phyloP scores from a whole-genome alignment of 2,888 invertebrate genomes.

The Tetranychus piercei region DNA sequence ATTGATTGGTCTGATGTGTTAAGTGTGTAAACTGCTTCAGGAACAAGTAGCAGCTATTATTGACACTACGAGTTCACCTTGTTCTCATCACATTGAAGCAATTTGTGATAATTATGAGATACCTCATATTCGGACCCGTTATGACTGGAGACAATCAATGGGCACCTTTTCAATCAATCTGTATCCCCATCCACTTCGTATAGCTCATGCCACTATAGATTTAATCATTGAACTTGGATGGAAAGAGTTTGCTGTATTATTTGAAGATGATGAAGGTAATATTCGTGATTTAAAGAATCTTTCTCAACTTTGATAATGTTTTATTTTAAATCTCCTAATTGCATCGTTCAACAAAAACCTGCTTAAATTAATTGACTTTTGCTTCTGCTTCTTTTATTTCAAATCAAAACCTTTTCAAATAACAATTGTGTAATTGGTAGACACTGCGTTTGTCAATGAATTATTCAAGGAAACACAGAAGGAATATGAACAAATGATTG shows the following conservation, averaged over 20 bases:
- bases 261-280: slow-evolving; percentile 9
- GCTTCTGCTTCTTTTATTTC: background rate
- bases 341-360: too few relatives aligned
- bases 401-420: background rate
- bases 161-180: background rate
- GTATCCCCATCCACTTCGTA: background rate
- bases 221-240: background rate
- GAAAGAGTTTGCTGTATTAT: slow-evolving; percentile 1
- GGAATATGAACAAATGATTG: background rate
- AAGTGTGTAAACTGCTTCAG: background rate
- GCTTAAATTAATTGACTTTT: background rate
- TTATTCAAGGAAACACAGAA: background rate
- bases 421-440: background rate
- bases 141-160: background rate
- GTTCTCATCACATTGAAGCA: slow-evolving; percentile 6
- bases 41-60: background rate
- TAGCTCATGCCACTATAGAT: background rate
- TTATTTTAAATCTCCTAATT: background rate
- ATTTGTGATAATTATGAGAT: slow-evolving; percentile 9
- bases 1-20: background rate
- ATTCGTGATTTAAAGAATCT: background rate
- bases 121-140: background rate
- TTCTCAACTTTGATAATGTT: background rate
- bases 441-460: slow-evolving; percentile 7
- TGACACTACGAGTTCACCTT: background rate